These are phyloP conservation scores for Nylanderia fulva DNA, from an alignment of 1,140 invertebrate genomes.

Conservation along the genomic window DNA sequence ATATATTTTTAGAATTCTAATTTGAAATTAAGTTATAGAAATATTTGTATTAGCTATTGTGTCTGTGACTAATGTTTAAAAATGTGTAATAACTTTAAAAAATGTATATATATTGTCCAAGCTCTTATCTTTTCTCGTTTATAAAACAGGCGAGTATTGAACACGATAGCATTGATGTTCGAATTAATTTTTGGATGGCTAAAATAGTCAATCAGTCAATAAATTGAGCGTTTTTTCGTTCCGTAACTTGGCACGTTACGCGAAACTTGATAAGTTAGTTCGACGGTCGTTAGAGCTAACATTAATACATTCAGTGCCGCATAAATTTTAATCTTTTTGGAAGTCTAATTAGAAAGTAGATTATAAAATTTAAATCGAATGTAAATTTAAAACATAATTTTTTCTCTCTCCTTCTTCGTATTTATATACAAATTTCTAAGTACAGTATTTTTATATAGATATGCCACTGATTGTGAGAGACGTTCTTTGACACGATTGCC, in stretches of 20 bases:
- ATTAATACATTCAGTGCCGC: neutral
- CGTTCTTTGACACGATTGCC: neutral
- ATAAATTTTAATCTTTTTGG: neutral
- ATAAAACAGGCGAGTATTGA: neutral
- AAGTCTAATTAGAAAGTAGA: neutral
- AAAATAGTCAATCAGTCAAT: neutral
- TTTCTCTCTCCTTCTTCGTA: neutral
- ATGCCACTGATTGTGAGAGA: neutral
- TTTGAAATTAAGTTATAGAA: neutral
- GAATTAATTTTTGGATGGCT: neutral
- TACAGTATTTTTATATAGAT: neutral
- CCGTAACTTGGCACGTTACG: neutral
- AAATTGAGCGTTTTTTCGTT: neutral
- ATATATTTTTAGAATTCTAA: neutral
- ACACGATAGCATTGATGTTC: neutral
- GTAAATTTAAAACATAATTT: neutral
- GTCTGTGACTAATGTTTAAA: neutral
- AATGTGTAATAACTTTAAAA: neutral
- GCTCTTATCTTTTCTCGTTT: neutral
- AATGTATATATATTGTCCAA: neutral
- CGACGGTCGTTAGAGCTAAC: neutral
- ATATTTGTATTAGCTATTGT: neutral
- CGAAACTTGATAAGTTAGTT: neutral
- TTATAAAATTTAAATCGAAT: constrained; percentile 13
- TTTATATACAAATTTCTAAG: neutral